phyloP scores from a whole-genome alignment of 2,888 invertebrate genomes.

The Lomographa bimaculata region DNA sequence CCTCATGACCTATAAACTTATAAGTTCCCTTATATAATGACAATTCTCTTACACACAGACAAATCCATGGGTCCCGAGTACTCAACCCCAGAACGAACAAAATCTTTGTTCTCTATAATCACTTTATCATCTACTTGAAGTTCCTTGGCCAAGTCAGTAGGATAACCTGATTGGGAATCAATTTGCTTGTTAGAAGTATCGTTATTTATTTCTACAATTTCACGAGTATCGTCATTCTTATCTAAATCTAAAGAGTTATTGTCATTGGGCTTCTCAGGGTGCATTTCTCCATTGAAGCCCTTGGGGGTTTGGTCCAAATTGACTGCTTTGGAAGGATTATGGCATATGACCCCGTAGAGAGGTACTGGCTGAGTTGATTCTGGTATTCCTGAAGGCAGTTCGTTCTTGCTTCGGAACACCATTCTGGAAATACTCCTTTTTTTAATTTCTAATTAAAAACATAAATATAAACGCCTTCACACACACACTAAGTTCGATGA shows the following conservation, averaged over 20 bases:
- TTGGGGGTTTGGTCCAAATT: conserved; percentile 4
- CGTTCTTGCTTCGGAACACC: conserved; percentile 12
- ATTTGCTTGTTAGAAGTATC: no score
- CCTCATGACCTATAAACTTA: no score
- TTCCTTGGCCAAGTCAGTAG: background rate
- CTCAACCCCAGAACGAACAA: background rate
- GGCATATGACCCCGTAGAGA: conserved; percentile 57
- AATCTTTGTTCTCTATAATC: no score
- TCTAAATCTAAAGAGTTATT: conserved; percentile 3
- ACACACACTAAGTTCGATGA: no score
- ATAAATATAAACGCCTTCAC: no score
- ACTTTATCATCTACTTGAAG: no score
- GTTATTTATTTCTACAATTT: background rate
- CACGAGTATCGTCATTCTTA: background rate
- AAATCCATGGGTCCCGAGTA: conserved; percentile 10
- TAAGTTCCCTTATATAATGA: conserved; percentile 3
- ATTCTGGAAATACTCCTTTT: conserved; percentile 7
- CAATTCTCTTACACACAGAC: conserved; percentile 4
- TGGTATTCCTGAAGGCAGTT: background rate
- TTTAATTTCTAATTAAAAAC: background rate
- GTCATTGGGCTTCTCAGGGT: no score
- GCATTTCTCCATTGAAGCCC: no score
- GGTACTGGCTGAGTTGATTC: conserved; percentile 40
- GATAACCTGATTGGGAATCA: no score
- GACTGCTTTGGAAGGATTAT: conserved; percentile 35